Base-by-base conservation (phyloP, 2,797 vertebrate species). In the Dermochelys coriacea region DNA sequence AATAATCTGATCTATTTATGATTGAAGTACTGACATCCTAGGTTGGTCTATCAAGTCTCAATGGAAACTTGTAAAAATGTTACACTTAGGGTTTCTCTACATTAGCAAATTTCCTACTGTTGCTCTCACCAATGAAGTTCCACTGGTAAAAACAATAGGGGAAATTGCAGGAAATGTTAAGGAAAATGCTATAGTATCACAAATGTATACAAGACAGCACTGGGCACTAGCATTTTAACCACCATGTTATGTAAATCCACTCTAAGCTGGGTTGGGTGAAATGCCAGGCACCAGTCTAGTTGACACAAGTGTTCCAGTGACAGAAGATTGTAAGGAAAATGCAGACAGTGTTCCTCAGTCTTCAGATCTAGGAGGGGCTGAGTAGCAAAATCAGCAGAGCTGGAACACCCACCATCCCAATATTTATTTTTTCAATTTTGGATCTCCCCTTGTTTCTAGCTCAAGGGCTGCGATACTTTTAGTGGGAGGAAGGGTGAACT, bases 401-500 rank as follows among this genome's bases (percentile, higher is more conserved):
- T 93, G 89, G 93, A 93, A 96, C 52, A 83, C 80, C 55, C 80
- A 91, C 87, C 83, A 27, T 6, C 84, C 14, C 3, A 86, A 88
- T 18, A 84, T 52, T 86, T 90, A 88, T 82, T 91, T 64, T 80
- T 93, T 92, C 31, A 41, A 82, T n/a, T 15, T 88, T 78, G 12
- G 2, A 78, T 74, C 80, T 84, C n/a, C 80, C 84, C 12, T 79
- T 77, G 49, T 49, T 80, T 80, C 45, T 80, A 64, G 54, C 85
- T 80, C 82, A 29, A 49, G 8, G 4, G 25, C 75, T 85, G 31
- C 45, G 78, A 55, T 87, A 79, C 37, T 86, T 95, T 91, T 79
- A 91, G 84, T 82, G 74, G 93, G 51, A 91, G 31, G 93, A 68
- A 95, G 92, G 86, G 52, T 92, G 90, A 21, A 41, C n/a, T 11